Evolutionary conservation across 2,888 invertebrate species (phyloP).

Genomic region (Flexamia atlantica): DNA sequence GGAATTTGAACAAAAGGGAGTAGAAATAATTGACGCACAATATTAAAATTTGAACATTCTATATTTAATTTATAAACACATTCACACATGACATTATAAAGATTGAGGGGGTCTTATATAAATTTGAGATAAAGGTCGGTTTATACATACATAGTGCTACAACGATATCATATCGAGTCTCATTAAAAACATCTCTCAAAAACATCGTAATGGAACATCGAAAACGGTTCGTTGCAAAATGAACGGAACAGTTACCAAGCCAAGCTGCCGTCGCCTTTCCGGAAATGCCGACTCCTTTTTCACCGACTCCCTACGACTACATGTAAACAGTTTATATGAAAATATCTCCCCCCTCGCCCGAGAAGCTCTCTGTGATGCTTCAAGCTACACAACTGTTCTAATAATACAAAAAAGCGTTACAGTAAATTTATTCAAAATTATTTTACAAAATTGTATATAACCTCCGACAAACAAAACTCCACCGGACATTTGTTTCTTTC

Average conservation of each 20-base stretch:
- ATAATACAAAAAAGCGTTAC: conserved; percentile 62
- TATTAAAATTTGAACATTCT: conserved; percentile 68
- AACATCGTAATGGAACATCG: conserved; percentile 59
- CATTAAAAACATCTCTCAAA: conserved; percentile 57
- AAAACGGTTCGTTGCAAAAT: conserved; percentile 61
- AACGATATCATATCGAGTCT: conserved; percentile 55
- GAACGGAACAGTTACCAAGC: conserved; percentile 54
- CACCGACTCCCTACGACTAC: conserved; percentile 50
- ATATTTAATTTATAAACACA: conserved; percentile 70
- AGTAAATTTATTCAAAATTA: conserved; percentile 63
- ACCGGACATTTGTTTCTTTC: conserved; percentile 53
- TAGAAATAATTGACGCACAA: not conserved
- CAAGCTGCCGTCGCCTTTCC: conserved; percentile 46
- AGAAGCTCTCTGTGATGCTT: conserved; percentile 18
- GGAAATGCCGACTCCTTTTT: not conserved
- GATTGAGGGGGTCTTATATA: conserved; percentile 61
- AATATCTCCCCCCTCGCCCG: conserved; percentile 55
- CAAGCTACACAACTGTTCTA: conserved; percentile 52
- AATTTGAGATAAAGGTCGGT: conserved; percentile 46
- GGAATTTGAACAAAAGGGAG: not conserved
- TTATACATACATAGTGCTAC: conserved; percentile 63
- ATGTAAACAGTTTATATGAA: conserved; percentile 59
- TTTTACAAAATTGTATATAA: conserved; percentile 62
- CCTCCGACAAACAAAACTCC: conserved; percentile 55
- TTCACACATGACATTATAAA: conserved; percentile 68